Evolutionary conservation across 2,888 invertebrate genomes (phyloP), one percentile per base, ranked within the genome.

Genomic region (Eupithecia dodoneata): DNA sequence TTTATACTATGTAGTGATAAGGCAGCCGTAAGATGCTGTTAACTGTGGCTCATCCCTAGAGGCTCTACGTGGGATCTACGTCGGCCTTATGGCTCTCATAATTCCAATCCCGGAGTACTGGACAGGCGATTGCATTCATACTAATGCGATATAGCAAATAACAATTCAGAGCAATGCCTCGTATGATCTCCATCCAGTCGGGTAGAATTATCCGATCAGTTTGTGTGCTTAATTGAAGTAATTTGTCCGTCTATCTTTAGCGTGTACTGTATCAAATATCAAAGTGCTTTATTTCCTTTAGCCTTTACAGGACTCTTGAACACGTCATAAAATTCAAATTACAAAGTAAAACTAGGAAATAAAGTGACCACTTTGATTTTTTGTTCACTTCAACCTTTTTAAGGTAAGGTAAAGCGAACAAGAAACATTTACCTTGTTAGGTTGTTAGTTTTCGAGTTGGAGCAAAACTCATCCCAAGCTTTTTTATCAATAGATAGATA

Each of bases 101-200:
- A 78, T 81, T 76, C 79, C 75, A 73, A 80, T 76, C 76, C 70
- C 72, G 66, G 77, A 55, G 75, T 74, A 74, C 42, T 10, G 49
- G 63, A 49, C 69, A 63, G 72, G 44, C 77, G 72, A 73, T 72
- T 65, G 76, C 75, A 81, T 80, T 81, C 81, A 80, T 80, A 80
- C 80, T 81, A 79, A 79, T 82, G 74, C 75, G 76, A 75, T 79
- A 66, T 49, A 79, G 74, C 73, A 74, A 77, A 79, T 79, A 81
- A 77, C 80, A 78, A 75, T 78, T 74, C 71, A 67, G 71, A 49
- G 9, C n/a, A 76, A 18, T 75, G 77, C 66, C 45, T 65, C 41
- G 71, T 71, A 73, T 74, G 49, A 72, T 75, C 75, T 66, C 71
- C 65, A n/a, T 65, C 18, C 47, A 70, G n/a, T 44, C 42, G 49